phyloP scores from a whole-genome alignment of 2,113 vertebrate species.

The Todiramphus saurophagus region DNA sequence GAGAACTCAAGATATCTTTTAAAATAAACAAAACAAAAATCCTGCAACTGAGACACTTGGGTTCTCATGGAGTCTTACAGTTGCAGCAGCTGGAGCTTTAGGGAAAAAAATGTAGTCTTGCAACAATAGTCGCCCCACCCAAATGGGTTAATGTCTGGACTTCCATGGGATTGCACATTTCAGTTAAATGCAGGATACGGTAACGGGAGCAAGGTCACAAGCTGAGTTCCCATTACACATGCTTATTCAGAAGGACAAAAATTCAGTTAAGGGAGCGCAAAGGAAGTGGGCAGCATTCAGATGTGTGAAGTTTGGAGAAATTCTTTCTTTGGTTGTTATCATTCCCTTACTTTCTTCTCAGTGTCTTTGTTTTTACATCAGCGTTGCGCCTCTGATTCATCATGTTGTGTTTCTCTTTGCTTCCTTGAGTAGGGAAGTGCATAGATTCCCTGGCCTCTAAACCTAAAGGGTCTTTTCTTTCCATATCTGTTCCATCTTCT shows the following conservation, averaged over 20 bases:
- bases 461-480: not conserved
- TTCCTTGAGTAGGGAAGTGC: not conserved
- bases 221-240: slow-evolving; percentile 24
- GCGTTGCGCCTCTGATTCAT: not conserved
- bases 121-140: slow-evolving; percentile 1
- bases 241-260: not conserved
- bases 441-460: not conserved
- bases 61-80: not conserved
- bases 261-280: not conserved
- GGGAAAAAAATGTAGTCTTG: not conserved
- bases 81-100: slow-evolving; percentile 26
- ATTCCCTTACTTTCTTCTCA: not conserved
- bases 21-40: slow-evolving; percentile 39
- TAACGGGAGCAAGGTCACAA: not conserved
- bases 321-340: not conserved
- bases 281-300: not conserved
- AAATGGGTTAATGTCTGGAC: slow-evolving; percentile 29
- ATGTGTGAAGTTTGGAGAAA: not conserved
- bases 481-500: not conserved
- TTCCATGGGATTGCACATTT: slow-evolving; percentile 13
- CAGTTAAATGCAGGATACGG: not conserved
- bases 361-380: not conserved
- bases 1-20: slow-evolving; percentile 25
- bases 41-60: not conserved
- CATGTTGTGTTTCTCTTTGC: not conserved